Base-by-base conservation (phyloP, 2,113 vertebrate genomes). In the Sander lucioperca region DNA sequence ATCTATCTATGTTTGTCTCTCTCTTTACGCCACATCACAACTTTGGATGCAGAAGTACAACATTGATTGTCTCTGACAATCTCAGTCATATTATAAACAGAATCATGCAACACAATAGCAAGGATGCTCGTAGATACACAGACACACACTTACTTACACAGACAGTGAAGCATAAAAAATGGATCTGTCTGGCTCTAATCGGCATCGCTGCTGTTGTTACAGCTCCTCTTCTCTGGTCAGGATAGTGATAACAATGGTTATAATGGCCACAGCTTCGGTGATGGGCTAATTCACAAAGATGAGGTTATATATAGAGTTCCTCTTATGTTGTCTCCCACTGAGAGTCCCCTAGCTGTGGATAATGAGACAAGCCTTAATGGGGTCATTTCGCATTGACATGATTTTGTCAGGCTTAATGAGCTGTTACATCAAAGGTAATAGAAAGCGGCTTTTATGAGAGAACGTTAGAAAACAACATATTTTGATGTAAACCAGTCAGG, bases 281-380 rank as follows among this genome's bases (percentile, higher is more conserved):
- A 69, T 51, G 19, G 71, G 79, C 84, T 88, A 91, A 94, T 93
- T 91, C 82, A 84, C 83, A 77, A 89, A 89, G 80, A 91, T 86
- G 87, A 65, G 73, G 85, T 80, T 91, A 93, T 88, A 86, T 90
- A 92, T 89, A 85, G 87, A 82, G 74, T 74, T 58, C 65, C 86
- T 92, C 79, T 88, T 74, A 83, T 92, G 92, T 89, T 78, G 86
- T 82, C 76, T 92, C 83, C 81, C 23, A 27, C 74, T 87, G 91
- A 92, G 91, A 89, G 89, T 88, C 74, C 75, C 82, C 67, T 84
- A 75, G 91, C 89, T 87, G 77, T 88, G 83, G 86, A 91, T 91
- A 91, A 92, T 91, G 88, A 90, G 88, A 85, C 79, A 76, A 67
- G 89, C 81, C 83, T 83, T 88, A 92, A 94, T 92, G 88, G 89